Evolutionary conservation across 2,888 invertebrate genomes (phyloP).

Genomic region (Apoda limacodes): DNA sequence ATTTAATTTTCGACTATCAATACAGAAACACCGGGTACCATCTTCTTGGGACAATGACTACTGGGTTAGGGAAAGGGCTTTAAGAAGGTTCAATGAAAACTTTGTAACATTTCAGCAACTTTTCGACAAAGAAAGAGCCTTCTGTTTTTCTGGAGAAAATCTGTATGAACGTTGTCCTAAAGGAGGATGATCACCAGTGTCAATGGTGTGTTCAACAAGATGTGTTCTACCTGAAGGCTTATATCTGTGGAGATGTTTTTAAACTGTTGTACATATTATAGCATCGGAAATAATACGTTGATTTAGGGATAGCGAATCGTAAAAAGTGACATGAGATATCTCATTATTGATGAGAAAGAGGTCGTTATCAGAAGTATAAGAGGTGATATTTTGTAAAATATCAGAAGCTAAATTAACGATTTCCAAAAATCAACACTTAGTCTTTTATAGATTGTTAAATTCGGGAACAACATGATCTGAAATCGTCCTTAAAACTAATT

Average conservation of each 20-base stretch:
- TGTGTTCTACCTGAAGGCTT: constrained; percentile 17
- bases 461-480: constrained; percentile 7
- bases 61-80: constrained; percentile 18
- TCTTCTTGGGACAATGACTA: constrained; percentile 14
- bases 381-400: background rate
- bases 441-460: constrained; percentile 3
- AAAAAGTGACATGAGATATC: background rate
- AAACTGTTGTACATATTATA: constrained; percentile 1
- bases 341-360: constrained; percentile 1
- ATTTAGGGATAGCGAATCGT: background rate
- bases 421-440: constrained; percentile 14
- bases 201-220: constrained; percentile 16
- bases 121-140: constrained; percentile 13
- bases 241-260: constrained; percentile 11
- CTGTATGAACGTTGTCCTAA: constrained; percentile 18
- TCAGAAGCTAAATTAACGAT: constrained; percentile 3
- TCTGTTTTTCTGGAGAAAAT: constrained; percentile 19
- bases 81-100: constrained; percentile 16
- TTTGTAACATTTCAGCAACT: constrained; percentile 16
- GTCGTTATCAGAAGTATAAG: constrained; percentile 4
- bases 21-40: constrained; percentile 14
- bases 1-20: constrained; percentile 19
- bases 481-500: no score
- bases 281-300: background rate
- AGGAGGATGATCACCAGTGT: constrained; percentile 17